Percentiles rank a stretch among this genome's conserved stretches.
Evolutionary conservation across 2,888 invertebrate genomes (phyloP).

Genomic region (Cataglyphis altisquamis): DNA sequence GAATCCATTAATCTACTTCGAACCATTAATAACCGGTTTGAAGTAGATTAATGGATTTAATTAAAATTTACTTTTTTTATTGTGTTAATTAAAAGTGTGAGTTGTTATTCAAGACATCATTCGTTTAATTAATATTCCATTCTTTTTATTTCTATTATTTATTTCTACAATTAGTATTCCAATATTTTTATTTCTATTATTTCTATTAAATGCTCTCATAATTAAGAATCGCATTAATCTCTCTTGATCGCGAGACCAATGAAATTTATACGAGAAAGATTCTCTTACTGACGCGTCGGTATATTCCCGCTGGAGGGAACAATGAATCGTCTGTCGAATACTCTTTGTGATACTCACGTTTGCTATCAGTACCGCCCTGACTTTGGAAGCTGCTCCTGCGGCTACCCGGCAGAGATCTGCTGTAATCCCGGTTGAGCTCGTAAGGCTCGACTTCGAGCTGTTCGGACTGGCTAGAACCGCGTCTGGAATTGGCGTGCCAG

Average conservation of each 20-base stretch:
- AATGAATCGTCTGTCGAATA: neutral
- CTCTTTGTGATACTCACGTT: slow-evolving; percentile 78
- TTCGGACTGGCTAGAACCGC: slow-evolving; percentile 96
- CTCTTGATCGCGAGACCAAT: neutral
- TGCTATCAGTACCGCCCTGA: slow-evolving; percentile 83
- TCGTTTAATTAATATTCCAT: slow-evolving; percentile 15
- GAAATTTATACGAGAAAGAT: neutral
- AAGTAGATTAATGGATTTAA: no score
- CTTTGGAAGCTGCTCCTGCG: slow-evolving; percentile 93
- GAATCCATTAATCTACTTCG: no score
- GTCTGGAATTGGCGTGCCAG: slow-evolving; percentile 91
- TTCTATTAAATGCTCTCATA: neutral
- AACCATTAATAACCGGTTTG: no score
- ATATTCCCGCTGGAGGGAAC: neutral
- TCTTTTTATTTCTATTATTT: neutral
- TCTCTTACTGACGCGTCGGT: neutral
- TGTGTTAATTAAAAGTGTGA: neutral
- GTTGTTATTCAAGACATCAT: slow-evolving; percentile 13
- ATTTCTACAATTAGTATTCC: neutral
- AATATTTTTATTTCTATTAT: neutral
- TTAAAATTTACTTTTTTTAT: neutral
- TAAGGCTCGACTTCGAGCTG: slow-evolving; percentile 94
- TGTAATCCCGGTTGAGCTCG: slow-evolving; percentile 94
- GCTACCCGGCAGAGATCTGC: slow-evolving; percentile 94
- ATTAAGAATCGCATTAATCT: slow-evolving; percentile 3